Evolutionary conservation across 1,140 invertebrate species (phyloP).

Genomic region (Littorina saxatilis): DNA sequence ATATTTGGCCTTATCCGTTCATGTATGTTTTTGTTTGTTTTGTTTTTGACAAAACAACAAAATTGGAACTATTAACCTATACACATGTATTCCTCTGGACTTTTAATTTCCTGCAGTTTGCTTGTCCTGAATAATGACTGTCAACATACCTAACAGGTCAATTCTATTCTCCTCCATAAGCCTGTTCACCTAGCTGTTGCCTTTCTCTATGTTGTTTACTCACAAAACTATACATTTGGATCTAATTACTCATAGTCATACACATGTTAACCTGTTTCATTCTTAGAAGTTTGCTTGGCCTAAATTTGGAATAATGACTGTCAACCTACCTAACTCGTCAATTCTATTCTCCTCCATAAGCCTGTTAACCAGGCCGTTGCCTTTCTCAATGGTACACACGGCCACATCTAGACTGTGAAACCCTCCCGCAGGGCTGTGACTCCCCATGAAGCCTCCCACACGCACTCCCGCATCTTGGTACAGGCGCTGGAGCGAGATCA

Average conservation of each 20-base stretch:
- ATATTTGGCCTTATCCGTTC: no score
- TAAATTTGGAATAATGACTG: no score
- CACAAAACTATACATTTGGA: neutral
- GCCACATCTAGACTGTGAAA: slow-evolving; percentile 91
- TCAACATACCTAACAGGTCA: slow-evolving; percentile 39
- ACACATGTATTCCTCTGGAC: no score
- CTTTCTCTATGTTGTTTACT: slow-evolving; percentile 84
- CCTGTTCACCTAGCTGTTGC: slow-evolving; percentile 94
- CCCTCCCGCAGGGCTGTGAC: slow-evolving; percentile 89
- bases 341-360: slow-evolving; percentile 76
- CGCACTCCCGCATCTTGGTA: slow-evolving; percentile 88
- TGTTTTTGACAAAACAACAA: no score
- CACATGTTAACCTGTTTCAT: neutral
- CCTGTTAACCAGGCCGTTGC: slow-evolving; percentile 94
- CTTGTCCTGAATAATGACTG: no score
- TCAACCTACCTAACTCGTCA: slow-evolving; percentile 68
- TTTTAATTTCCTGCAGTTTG: no score
- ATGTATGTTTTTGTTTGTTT: no score
- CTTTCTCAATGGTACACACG: slow-evolving; percentile 99
- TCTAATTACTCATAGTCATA: neutral
- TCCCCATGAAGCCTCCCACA: slow-evolving; percentile 97
- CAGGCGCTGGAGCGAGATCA: slow-evolving; percentile 91
- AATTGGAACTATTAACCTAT: no score
- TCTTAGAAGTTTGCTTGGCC: neutral
- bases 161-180: slow-evolving; percentile 76